Conservation (phyloP, 2,797 vertebrate species). For the Erpetoichthys calabaricus region DNA sequence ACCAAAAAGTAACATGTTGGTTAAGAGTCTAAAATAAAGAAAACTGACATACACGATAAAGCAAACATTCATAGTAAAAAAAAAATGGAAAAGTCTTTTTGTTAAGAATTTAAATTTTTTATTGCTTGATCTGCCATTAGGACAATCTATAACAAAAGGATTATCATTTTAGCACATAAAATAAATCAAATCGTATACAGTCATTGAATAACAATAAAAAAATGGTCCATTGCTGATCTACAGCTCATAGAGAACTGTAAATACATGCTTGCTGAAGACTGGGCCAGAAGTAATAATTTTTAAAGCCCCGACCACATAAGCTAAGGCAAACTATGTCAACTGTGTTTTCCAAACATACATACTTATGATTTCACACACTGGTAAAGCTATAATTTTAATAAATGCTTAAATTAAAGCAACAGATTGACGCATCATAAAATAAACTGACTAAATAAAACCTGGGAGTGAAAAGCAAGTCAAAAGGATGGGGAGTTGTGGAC, state of each 20-base stretch:
- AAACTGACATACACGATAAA: no score
- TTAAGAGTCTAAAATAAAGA: no score
- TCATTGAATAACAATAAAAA: conserved; percentile 68
- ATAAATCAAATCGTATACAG: conserved; percentile 71
- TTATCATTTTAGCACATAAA: conserved; percentile 82
- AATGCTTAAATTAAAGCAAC: conserved; percentile 42
- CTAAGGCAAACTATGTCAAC: conserved; percentile 72
- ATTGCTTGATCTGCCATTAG: conserved; percentile 93
- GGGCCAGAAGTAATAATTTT: conserved; percentile 52
- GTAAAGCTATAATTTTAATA: conserved; percentile 52
- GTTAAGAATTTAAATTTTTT: conserved; percentile 68
- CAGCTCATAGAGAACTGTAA: conserved; percentile 51
- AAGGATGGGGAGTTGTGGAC: conserved; percentile 35
- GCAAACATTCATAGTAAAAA: no score
- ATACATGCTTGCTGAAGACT: conserved; percentile 46
- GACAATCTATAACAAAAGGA: conserved; percentile 95
- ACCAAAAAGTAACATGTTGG: no score
- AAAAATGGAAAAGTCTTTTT: no score
- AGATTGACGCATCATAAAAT: conserved; percentile 46
- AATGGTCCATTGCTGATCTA: conserved; percentile 78
- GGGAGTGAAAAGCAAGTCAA: conserved; percentile 50
- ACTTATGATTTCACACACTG: conserved; percentile 50
- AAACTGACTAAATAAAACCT: conserved; percentile 46
- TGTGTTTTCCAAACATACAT: conserved; percentile 35
- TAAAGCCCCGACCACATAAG: conserved; percentile 60